phyloP scores from a whole-genome alignment of 2,888 invertebrate species.

The Drosophila prostipennis region DNA sequence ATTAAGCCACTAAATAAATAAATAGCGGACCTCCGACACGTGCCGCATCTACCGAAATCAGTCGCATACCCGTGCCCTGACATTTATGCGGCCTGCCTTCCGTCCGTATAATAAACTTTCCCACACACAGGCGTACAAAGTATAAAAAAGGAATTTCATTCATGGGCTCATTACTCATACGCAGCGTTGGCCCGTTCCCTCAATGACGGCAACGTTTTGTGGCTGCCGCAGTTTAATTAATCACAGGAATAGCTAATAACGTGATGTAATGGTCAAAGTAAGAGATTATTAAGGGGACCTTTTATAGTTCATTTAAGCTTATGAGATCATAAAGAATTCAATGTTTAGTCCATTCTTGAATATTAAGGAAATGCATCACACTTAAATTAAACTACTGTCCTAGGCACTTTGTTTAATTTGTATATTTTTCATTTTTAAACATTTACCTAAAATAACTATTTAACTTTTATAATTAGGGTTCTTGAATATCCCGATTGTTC shows the following conservation, averaged over 20 bases:
- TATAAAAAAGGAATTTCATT: constrained; percentile 45
- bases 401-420: no score
- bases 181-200: constrained; percentile 42
- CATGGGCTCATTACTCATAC: constrained; percentile 73
- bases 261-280: constrained; percentile 24
- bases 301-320: constrained; percentile 31
- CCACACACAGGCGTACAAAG: constrained; percentile 16
- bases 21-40: constrained; percentile 67
- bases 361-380: background rate
- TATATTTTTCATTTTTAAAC: no score
- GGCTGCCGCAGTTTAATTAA: constrained; percentile 68
- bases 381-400: background rate
- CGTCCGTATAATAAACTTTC: constrained; percentile 35
- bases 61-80: constrained; percentile 13
- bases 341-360: background rate
- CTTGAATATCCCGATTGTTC: background rate
- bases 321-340: constrained; percentile 8
- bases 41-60: constrained; percentile 44
- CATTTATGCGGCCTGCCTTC: constrained; percentile 32
- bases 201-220: constrained; percentile 53
- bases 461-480: background rate
- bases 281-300: constrained; percentile 12
- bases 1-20: constrained; percentile 80
- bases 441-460: background rate
- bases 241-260: constrained; percentile 51